Evolutionary conservation across 2,797 vertebrate genomes (phyloP).

Genomic region (Rhynchotus rufescens): DNA sequence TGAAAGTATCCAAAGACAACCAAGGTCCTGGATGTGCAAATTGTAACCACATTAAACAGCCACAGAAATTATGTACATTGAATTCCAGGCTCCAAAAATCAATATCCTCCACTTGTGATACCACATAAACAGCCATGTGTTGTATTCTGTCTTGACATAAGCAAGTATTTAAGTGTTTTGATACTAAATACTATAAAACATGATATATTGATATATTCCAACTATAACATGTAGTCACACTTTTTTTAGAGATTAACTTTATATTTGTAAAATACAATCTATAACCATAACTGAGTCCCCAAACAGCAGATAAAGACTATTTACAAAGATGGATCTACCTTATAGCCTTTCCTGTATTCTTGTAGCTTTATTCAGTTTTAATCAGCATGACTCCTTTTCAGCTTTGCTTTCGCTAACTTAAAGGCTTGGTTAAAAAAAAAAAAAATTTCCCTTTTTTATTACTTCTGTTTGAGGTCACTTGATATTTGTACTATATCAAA

Average conservation of each 20-base stretch:
- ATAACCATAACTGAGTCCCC: not conserved
- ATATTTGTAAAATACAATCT: not conserved
- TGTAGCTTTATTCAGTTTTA: not conserved
- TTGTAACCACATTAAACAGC: not conserved
- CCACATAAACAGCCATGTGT: not conserved
- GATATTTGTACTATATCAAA: not conserved
- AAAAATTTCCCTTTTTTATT: not conserved
- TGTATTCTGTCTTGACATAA: not conserved
- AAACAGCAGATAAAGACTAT: constrained; percentile 3
- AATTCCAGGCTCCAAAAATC: not conserved
- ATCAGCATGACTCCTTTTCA: not conserved
- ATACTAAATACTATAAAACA: not conserved
- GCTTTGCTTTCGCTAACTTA: not conserved
- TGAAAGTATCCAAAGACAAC: not conserved
- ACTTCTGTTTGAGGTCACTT: not conserved
- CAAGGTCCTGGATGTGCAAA: not conserved
- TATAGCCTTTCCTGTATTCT: not conserved
- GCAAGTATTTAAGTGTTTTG: not conserved
- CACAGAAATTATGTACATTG: not conserved
- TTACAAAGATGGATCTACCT: not conserved
- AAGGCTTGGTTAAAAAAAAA: too few relatives aligned
- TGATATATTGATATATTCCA: not conserved
- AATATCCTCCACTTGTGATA: not conserved
- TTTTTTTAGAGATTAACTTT: not conserved
- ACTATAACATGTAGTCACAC: not conserved